These are phyloP conservation scores for Mandrillus leucophaeus DNA, from an alignment of 2,113 vertebrate genomes.

Conservation along the genomic window DNA sequence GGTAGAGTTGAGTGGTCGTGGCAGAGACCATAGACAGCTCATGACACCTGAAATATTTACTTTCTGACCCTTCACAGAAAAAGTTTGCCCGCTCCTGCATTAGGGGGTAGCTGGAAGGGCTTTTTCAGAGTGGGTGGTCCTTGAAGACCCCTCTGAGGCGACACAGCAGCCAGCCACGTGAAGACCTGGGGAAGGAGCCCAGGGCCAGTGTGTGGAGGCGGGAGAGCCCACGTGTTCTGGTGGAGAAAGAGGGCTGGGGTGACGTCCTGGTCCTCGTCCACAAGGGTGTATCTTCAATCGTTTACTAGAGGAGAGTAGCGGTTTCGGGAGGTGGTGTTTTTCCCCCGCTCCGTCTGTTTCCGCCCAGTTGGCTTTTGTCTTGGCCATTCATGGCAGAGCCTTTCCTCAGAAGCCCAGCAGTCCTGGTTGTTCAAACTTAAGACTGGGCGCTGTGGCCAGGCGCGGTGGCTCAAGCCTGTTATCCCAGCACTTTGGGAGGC, in stretches of 20 bases:
- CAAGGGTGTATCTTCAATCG: rapidly evolving
- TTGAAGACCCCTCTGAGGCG: not conserved
- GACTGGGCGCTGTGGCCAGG: not conserved
- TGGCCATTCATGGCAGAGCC: not conserved
- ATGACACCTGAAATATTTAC: not conserved
- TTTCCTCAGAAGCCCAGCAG: not conserved
- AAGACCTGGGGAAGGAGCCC: not conserved
- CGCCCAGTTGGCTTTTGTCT: not conserved
- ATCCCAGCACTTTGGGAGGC: no score
- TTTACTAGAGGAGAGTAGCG: rapidly evolving
- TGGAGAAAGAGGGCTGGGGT: not conserved
- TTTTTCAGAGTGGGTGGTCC: not conserved
- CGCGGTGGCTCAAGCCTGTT: no score
- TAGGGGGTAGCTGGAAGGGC: not conserved
- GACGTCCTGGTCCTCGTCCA: rapidly evolving
- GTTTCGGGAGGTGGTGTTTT: not conserved
- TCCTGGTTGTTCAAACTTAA: not conserved
- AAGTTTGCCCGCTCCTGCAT: not conserved
- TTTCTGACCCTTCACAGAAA: not conserved
- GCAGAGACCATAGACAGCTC: not conserved
- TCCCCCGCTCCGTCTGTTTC: no score
- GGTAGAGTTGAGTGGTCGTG: not conserved
- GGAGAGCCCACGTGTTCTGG: not conserved
- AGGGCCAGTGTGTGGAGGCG: not conserved
- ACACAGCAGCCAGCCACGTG: not conserved